phyloP scores from a whole-genome alignment of 1,140 invertebrate genomes.

The Leptopilina boulardi region DNA sequence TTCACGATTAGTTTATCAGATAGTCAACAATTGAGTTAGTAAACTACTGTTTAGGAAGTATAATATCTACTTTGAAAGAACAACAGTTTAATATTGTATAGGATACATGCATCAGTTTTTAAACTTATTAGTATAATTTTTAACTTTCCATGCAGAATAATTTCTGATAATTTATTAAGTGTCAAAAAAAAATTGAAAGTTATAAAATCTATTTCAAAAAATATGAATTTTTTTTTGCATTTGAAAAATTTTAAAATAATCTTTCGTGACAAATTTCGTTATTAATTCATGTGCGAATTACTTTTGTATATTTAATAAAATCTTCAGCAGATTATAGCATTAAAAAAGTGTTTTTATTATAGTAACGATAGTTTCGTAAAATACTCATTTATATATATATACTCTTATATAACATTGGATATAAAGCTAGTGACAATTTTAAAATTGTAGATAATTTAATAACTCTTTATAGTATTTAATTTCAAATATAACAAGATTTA shows the following conservation, averaged over 20 bases:
- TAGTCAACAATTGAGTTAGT: not conserved
- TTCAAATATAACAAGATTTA: slow-evolving; percentile 11
- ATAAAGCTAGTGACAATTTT: slow-evolving; percentile 26
- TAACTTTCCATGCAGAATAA: not conserved
- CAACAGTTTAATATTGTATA: not conserved
- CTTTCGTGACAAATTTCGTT: not conserved
- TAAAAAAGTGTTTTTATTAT: not conserved
- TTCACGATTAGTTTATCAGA: not conserved
- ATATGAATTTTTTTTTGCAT: not conserved
- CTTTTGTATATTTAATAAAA: not conserved
- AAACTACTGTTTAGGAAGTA: not conserved
- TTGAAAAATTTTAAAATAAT: not conserved
- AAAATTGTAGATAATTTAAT: slow-evolving; percentile 32
- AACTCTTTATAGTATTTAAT: slow-evolving; percentile 12
- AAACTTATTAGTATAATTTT: slow-evolving; percentile 18
- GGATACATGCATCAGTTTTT: not conserved
- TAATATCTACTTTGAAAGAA: not conserved
- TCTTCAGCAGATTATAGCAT: slow-evolving; percentile 33
- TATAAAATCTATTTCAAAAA: not conserved
- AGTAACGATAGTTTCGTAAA: not conserved
- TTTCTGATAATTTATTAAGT: not conserved
- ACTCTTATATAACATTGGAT: slow-evolving; percentile 6
- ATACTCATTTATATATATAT: not conserved
- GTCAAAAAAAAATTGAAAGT: not conserved
- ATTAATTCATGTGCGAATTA: not conserved